Conservation (phyloP, 1,140 invertebrate species). For the roundworm (Caenorhabditis elegans) region DNA sequence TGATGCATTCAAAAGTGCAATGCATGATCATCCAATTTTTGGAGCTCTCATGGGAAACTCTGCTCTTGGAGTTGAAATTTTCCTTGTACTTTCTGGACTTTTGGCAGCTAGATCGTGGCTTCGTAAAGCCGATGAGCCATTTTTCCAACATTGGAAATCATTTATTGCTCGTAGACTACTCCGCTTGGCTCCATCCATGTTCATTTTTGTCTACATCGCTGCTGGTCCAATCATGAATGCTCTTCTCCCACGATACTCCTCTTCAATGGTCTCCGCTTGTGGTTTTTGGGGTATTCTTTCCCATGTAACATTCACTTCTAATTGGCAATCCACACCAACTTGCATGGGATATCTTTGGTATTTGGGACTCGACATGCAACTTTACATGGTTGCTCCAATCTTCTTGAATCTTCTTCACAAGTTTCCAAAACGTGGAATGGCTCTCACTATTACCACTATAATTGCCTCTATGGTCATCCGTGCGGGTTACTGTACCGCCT, state of each 20-base stretch:
- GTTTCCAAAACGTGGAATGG: conserved; percentile 41
- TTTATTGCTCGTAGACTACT: conserved; percentile 57
- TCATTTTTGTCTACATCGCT: conserved; percentile 56
- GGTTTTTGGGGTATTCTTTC: conserved; percentile 51
- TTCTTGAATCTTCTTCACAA: conserved; percentile 55
- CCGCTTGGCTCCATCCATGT: conserved; percentile 56
- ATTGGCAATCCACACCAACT: conserved; percentile 60
- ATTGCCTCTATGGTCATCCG: conserved; percentile 50
- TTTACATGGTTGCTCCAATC: conserved; percentile 61
- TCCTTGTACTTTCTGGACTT: conserved; percentile 61
- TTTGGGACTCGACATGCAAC: conserved; percentile 62
- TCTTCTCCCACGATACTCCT: conserved; percentile 54
- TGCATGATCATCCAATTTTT: conserved; percentile 61
- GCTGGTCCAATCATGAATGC: conserved; percentile 52
- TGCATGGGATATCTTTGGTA: conserved; percentile 66
- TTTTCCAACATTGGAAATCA: conserved; percentile 45
- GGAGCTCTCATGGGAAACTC: conserved; percentile 64
- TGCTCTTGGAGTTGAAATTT: conserved; percentile 63
- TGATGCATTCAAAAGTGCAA: conserved; percentile 52
- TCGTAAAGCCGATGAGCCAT: conserved; percentile 45
- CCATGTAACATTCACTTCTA: conserved; percentile 56
- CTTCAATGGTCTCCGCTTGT: conserved; percentile 60
- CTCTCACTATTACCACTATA: conserved; percentile 40
- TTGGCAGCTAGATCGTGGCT: conserved; percentile 59
- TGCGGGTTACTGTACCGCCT: conserved; percentile 55